These are phyloP conservation scores for Chaetura pelagica DNA, from an alignment of 2,113 vertebrate genomes.

Conservation along the genomic window DNA sequence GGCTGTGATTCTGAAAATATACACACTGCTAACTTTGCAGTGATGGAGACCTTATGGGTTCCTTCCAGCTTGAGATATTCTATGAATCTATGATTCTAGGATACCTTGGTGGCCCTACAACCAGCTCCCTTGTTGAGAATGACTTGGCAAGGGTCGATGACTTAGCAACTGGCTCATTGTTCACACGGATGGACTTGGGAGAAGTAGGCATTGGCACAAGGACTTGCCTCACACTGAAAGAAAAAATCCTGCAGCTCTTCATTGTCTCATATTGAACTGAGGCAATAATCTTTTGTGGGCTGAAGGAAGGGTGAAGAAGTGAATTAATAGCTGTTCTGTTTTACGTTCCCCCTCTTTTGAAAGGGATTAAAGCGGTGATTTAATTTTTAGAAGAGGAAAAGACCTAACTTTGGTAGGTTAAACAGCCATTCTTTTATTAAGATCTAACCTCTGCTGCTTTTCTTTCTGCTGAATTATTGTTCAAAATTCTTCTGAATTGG, in stretches of 20 bases:
- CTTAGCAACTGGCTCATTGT: not conserved
- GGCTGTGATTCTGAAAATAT: not conserved
- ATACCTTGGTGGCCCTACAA: not conserved
- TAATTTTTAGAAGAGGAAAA: not conserved
- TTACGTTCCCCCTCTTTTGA: not conserved
- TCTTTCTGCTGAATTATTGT: not conserved
- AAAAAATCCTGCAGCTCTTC: not conserved
- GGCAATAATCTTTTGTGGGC: not conserved
- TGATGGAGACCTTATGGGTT: not conserved
- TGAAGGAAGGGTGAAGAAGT: not conserved
- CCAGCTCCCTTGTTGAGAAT: not conserved
- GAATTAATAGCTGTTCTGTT: not conserved
- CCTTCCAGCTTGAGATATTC: not conserved
- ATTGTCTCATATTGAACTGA: not conserved
- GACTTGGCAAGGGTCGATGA: not conserved
- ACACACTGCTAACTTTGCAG: not conserved
- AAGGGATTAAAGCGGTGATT: not conserved
- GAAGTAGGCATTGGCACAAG: not conserved
- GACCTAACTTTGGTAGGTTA: not conserved
- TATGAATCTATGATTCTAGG: not conserved
- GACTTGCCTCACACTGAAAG: not conserved
- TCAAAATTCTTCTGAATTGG: not conserved
- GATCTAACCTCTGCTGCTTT: not conserved
- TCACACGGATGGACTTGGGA: not conserved
- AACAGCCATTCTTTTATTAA: not conserved